A percentile compares a stretch with the other conserved stretches of the same genome.
Evolutionary conservation across 2,888 invertebrate species (phyloP).

Genomic region (Lithophane socia): DNA sequence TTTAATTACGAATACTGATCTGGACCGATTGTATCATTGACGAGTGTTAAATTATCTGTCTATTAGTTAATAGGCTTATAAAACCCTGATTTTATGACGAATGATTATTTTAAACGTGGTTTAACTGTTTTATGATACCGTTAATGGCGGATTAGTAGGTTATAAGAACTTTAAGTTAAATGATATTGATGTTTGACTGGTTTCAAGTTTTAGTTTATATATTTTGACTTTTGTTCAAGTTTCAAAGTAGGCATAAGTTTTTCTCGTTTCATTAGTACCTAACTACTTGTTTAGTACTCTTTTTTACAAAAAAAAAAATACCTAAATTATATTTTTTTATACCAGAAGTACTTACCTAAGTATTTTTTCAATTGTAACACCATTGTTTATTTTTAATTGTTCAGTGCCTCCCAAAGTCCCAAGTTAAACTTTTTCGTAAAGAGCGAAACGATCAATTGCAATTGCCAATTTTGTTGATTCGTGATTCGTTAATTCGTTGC

Average conservation of each 20-base stretch:
- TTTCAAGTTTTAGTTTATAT: not conserved
- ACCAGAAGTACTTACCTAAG: too few relatives aligned
- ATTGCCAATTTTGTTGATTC: too few relatives aligned
- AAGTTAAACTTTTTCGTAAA: not conserved
- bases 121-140: constrained; percentile 44
- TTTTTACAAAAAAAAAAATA: too few relatives aligned
- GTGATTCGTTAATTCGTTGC: too few relatives aligned
- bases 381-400: not conserved
- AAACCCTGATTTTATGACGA: constrained; percentile 60
- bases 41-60: constrained; percentile 44
- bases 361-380: not conserved
- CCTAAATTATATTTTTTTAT: too few relatives aligned
- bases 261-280: not conserved
- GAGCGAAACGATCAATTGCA: too few relatives aligned
- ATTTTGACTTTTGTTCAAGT: not conserved
- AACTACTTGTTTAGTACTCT: too few relatives aligned
- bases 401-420: too few relatives aligned
- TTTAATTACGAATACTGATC: constrained; percentile 49
- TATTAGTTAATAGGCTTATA: constrained; percentile 57
- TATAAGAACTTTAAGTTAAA: constrained; percentile 11
- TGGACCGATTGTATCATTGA: constrained; percentile 45
- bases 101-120: constrained; percentile 57
- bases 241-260: too few relatives aligned
- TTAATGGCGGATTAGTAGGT: constrained; percentile 36
- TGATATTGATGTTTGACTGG: not conserved